Percentiles rank a stretch among this genome's conserved stretches.
Conservation (phyloP, 2,888 invertebrate genomes). For the Dioctria linearis region DNA sequence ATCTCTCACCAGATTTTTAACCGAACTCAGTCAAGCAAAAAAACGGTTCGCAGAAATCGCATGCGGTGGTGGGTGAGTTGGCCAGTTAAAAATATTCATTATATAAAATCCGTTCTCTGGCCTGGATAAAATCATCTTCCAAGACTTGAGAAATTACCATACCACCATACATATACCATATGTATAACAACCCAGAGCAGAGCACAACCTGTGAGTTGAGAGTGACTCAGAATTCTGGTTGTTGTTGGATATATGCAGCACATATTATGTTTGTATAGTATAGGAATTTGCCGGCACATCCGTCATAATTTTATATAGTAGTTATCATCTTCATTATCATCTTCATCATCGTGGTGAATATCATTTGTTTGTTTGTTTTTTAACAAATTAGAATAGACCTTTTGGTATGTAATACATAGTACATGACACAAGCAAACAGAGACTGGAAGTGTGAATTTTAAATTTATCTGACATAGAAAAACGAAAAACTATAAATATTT, state of each 20-base stretch:
- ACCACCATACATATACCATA: neutral
- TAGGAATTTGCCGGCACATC: neutral
- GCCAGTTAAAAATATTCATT: conserved; percentile 12
- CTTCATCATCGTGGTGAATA: neutral
- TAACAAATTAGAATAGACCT: neutral
- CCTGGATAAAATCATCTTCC: conserved; percentile 42
- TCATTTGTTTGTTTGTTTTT: neutral
- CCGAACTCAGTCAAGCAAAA: neutral
- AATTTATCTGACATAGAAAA: no score
- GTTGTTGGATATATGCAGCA: neutral
- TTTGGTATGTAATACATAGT: no score
- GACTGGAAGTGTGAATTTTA: no score
- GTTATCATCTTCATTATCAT: no score
- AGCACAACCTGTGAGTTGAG: neutral
- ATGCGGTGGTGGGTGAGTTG: conserved; percentile 36
- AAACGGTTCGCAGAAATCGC: conserved; percentile 17
- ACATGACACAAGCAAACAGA: no score
- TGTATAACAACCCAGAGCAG: neutral
- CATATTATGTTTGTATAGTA: no score
- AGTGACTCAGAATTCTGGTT: neutral
- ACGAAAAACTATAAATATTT: no score
- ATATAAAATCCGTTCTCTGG: conserved; percentile 33
- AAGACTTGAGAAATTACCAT: conserved; percentile 22
- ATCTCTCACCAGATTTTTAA: neutral
- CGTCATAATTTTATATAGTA: neutral